Conservation (phyloP, 2,888 invertebrate genomes). For the Pseudococcus jackbeardsleyi region DNA sequence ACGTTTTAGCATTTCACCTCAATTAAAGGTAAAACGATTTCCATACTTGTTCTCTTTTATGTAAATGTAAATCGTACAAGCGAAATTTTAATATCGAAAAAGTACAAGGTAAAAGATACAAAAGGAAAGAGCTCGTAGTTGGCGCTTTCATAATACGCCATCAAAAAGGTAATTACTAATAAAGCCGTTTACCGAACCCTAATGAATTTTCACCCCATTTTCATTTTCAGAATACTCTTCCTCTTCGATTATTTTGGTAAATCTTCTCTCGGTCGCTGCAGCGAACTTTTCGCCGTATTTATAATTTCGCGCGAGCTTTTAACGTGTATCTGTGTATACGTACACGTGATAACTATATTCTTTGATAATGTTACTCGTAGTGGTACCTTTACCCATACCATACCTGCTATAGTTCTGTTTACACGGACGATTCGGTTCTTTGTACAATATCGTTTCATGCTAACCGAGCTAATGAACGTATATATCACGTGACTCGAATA, state of each 20-base stretch:
- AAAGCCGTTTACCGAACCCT: conserved; percentile 63
- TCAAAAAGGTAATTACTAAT: conserved; percentile 64
- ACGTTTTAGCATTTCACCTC: conserved; percentile 14
- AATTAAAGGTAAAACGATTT: conserved; percentile 37
- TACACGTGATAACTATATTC: conserved; percentile 33
- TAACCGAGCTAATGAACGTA: conserved; percentile 18
- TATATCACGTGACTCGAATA: conserved; percentile 39
- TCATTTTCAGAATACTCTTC: conserved; percentile 61
- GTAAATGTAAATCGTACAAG: conserved; percentile 31
- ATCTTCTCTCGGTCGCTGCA: conserved; percentile 7
- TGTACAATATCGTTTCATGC: conserved; percentile 38
- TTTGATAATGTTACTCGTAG: conserved; percentile 3
- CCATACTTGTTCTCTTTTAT: neutral
- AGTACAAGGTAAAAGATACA: conserved; percentile 51
- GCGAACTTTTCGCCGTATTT: conserved; percentile 9
- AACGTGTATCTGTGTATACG: neutral
- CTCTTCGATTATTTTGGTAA: conserved; percentile 61
- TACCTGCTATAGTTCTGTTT: conserved; percentile 34
- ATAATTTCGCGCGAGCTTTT: conserved; percentile 59
- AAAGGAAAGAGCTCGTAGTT: conserved; percentile 43
- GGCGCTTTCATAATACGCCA: conserved; percentile 56
- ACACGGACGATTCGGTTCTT: conserved; percentile 62
- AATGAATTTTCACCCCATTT: conserved; percentile 64
- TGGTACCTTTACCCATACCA: no score
- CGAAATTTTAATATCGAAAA: conserved; percentile 54